Evolutionary conservation across 2,888 invertebrate genomes (phyloP).

Genomic region (Netelia virgata): DNA sequence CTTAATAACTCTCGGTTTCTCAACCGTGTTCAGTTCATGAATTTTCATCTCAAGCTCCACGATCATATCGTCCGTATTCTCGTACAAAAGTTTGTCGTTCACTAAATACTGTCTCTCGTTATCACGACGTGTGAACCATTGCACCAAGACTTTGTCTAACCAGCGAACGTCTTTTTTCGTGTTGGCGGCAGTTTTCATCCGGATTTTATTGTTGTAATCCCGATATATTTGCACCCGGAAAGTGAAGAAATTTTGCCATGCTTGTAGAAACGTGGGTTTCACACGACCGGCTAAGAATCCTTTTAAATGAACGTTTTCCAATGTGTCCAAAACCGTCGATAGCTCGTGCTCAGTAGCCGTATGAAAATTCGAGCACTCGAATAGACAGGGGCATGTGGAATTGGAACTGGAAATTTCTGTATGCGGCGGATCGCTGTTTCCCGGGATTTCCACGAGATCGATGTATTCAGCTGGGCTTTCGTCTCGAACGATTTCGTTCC

Average conservation of each 20-base stretch:
- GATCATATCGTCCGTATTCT: neutral
- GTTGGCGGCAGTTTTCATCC: neutral
- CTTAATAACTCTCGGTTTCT: neutral
- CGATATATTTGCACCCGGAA: constrained; percentile 35
- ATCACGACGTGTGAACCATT: constrained; percentile 65
- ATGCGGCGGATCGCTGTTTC: neutral
- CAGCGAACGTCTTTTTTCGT: neutral
- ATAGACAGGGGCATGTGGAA: neutral
- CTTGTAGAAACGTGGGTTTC: constrained; percentile 15
- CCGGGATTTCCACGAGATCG: neutral
- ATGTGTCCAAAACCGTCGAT: constrained; percentile 26
- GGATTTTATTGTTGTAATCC: neutral
- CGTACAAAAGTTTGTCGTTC: constrained; percentile 8
- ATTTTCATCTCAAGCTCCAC: neutral
- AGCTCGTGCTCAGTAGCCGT: neutral
- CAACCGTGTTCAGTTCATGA: neutral
- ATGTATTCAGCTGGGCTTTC: neutral
- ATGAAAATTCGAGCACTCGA: neutral
- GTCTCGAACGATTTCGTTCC: neutral
- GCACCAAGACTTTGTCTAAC: constrained; percentile 55
- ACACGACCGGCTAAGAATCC: constrained; percentile 26
- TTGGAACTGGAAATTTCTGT: neutral
- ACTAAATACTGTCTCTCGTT: constrained; percentile 38
- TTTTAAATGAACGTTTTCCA: constrained; percentile 15
- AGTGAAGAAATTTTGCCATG: neutral